Evolutionary conservation across 2,113 vertebrate genomes (phyloP).

Genomic region (Cettia cetti): DNA sequence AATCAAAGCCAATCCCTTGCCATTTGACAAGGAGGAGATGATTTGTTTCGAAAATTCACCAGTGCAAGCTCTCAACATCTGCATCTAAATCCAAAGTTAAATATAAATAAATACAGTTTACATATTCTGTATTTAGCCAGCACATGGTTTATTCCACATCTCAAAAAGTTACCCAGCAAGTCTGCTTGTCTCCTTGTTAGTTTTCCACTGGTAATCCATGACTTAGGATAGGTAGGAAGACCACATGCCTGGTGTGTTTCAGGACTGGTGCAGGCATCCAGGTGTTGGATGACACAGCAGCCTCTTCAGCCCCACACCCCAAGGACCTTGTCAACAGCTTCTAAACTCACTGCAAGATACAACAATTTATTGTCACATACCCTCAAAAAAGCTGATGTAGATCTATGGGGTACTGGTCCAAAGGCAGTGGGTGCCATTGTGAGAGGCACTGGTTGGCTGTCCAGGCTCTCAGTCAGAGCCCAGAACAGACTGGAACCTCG

Average conservation of each 20-base stretch:
- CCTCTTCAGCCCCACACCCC: neutral
- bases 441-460: neutral
- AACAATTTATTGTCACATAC: neutral
- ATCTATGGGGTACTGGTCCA: neutral
- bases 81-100: neutral
- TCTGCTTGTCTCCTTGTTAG: neutral
- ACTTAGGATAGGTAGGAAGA: neutral
- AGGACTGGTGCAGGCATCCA: neutral
- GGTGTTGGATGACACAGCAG: neutral
- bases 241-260: neutral
- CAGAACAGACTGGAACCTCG: neutral
- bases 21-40: neutral
- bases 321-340: neutral
- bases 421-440: rapidly evolving
- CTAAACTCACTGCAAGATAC: neutral
- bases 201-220: neutral
- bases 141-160: neutral
- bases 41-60: neutral
- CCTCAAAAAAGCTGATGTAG: rapidly evolving
- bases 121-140: neutral
- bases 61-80: neutral
- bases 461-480: neutral
- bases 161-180: neutral
- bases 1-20: neutral
- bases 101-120: neutral